phyloP scores from a whole-genome alignment of 2,113 vertebrate species.

The Vanacampus margaritifer region DNA sequence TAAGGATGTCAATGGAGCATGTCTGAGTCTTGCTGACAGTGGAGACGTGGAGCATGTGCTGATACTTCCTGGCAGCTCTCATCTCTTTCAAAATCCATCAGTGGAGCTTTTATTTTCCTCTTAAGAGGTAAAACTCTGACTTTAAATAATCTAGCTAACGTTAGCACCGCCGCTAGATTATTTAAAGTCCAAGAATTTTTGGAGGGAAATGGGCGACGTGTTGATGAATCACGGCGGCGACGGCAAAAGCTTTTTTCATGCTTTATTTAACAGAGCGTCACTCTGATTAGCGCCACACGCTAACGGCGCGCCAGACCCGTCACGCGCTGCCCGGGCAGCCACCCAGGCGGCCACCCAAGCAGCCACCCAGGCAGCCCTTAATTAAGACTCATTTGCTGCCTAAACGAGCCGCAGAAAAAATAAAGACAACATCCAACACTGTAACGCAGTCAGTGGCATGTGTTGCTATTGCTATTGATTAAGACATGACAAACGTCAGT shows the following conservation, averaged over 20 bases:
- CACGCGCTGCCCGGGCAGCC: constrained; percentile 58
- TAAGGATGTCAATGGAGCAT: constrained; percentile 45
- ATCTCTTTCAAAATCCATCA: constrained; percentile 7
- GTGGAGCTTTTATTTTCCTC: constrained; percentile 26
- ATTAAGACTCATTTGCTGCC: background rate
- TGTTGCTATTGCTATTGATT: no score
- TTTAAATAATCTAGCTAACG: constrained; percentile 39
- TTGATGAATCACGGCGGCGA: constrained; percentile 82
- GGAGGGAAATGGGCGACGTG: constrained; percentile 69
- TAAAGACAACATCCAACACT: background rate
- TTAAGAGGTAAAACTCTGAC: constrained; percentile 9
- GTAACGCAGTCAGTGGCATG: background rate
- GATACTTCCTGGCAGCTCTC: constrained; percentile 64
- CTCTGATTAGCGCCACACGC: constrained; percentile 94
- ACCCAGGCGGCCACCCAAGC: background rate
- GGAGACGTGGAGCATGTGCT: constrained; percentile 43
- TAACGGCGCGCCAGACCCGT: constrained; percentile 87
- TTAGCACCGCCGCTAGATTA: constrained; percentile 49
- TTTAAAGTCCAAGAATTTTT: background rate
- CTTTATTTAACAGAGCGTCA: constrained; percentile 98
- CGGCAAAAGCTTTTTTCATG: constrained; percentile 92
- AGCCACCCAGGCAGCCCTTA: background rate
- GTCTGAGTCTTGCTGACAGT: constrained; percentile 57
- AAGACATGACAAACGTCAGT: no score
- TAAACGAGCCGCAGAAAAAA: background rate